phyloP scores from a whole-genome alignment of 35 echinoderm and acorn worm genomes.

The Ophioderma brevispina region DNA sequence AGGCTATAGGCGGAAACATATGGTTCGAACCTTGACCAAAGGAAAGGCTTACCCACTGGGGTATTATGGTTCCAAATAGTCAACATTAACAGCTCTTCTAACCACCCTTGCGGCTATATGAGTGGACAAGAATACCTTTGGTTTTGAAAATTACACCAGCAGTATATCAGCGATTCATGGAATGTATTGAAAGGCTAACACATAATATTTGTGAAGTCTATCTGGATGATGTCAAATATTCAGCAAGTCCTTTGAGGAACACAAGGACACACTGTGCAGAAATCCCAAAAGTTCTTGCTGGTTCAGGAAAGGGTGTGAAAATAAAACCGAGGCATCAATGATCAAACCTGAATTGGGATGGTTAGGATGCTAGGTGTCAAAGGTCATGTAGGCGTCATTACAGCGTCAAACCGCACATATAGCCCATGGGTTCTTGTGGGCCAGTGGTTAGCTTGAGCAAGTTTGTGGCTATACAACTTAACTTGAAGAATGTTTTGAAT shows the following conservation, averaged over 20 bases:
- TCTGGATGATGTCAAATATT: constrained; percentile 68
- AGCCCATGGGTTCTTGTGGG: too few species aligned
- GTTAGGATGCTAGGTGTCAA: constrained; percentile 48
- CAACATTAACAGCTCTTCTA: constrained; percentile 43
- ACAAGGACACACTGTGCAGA: too few species aligned
- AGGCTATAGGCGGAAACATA: constrained; percentile 27
- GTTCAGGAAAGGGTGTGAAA: constrained; percentile 37
- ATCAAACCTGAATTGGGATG: constrained; percentile 43
- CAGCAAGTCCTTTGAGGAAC: constrained; percentile 38
- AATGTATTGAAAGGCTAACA: constrained; percentile 35
- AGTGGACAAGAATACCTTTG: constrained; percentile 72
- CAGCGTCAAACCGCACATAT: too few species aligned
- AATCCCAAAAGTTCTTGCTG: constrained; percentile 18
- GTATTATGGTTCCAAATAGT: constrained; percentile 16
- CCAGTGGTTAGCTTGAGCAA: too few species aligned
- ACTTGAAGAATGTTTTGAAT: too few species aligned
- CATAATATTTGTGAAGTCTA: constrained; percentile 61
- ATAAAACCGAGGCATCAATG: constrained; percentile 42
- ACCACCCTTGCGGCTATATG: constrained; percentile 55
- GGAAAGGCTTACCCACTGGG: constrained; percentile 33
- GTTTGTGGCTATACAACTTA: too few species aligned
- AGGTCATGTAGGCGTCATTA: too few species aligned
- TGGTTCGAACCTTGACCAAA: constrained; percentile 58
- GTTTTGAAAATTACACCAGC: constrained; percentile 74
- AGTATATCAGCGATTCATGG: constrained; percentile 62